phyloP scores from a whole-genome alignment of 2,113 vertebrate species.

The Mus spicilegus region DNA sequence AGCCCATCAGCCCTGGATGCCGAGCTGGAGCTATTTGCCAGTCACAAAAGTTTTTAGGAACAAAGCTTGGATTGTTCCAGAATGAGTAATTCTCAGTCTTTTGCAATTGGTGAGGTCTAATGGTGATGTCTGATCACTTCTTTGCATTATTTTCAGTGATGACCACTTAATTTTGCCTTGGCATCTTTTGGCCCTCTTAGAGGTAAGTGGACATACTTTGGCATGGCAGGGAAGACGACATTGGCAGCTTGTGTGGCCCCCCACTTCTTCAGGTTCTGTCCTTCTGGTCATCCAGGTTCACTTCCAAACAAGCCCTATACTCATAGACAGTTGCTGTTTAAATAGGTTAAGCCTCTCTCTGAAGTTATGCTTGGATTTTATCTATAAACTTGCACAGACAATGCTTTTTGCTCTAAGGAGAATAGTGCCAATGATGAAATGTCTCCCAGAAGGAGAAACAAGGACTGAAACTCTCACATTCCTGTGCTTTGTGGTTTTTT shows the following conservation, averaged over 20 bases:
- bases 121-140: not conserved
- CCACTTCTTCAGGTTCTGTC: not conserved
- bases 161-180: not conserved
- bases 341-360: not conserved
- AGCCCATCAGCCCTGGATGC: not conserved
- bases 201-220: not conserved
- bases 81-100: not conserved
- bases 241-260: not conserved
- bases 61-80: conserved; percentile 1
- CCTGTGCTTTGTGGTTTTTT: not conserved
- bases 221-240: not conserved
- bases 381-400: conserved; percentile 18
- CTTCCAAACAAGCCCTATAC: conserved; percentile 8
- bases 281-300: not conserved
- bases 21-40: not conserved
- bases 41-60: not conserved
- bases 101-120: not conserved
- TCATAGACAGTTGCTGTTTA: not conserved
- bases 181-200: not conserved
- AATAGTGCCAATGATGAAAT: not conserved
- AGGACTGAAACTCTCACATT: not conserved
- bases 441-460: not conserved
- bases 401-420: not conserved
- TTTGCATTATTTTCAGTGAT: not conserved
- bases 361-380: conserved; percentile 3